Conservation (phyloP, 2,888 invertebrate genomes). For the Caenorhabditis sp. region DNA sequence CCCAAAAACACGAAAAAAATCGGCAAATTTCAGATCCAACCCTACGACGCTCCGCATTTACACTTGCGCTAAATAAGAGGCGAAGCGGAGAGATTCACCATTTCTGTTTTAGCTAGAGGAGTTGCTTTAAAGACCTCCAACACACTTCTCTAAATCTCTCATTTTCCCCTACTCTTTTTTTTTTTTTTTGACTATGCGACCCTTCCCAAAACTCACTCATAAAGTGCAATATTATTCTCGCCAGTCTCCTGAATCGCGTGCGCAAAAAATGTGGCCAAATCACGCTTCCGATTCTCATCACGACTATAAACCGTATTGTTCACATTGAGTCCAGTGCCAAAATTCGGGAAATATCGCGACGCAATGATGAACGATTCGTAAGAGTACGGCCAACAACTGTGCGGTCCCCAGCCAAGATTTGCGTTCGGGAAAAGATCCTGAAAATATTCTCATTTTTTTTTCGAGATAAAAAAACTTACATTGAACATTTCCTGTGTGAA, state of each 20-base stretch:
- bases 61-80: too few relatives aligned
- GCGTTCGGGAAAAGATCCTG: conserved; percentile 64
- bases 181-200: neutral
- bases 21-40: too few relatives aligned
- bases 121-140: too few relatives aligned
- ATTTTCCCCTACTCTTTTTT: too few relatives aligned
- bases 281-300: conserved; percentile 55
- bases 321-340: conserved; percentile 53
- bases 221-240: conserved; percentile 62
- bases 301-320: conserved; percentile 56
- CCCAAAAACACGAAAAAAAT: too few relatives aligned
- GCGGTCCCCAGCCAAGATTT: conserved; percentile 65
- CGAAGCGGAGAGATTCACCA: too few relatives aligned
- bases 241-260: conserved; percentile 67
- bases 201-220: conserved; percentile 40
- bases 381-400: conserved; percentile 61
- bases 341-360: conserved; percentile 62
- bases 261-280: conserved; percentile 64
- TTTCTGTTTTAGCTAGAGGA: too few relatives aligned
- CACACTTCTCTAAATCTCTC: too few relatives aligned
- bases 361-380: conserved; percentile 65
- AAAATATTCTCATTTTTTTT: neutral
- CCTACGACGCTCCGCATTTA: too few relatives aligned
- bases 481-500: conserved; percentile 59
- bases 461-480: conserved; percentile 8